A percentile compares a stretch with the other conserved stretches of the same genome.
Conservation (phyloP, 2,888 invertebrate genomes). For the Emmelina monodactyla region DNA sequence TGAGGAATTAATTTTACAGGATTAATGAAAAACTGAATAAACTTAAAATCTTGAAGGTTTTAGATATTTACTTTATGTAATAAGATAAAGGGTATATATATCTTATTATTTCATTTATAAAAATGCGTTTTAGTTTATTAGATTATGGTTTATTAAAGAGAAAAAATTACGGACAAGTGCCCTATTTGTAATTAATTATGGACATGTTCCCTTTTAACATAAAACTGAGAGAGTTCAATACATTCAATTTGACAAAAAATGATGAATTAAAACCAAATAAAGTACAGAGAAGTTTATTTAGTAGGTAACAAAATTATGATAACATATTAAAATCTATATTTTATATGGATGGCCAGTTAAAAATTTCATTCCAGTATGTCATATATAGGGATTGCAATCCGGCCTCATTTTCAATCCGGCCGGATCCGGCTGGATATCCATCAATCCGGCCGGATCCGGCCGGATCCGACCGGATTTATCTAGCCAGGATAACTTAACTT, state of each 20-base stretch:
- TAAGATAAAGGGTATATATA: background rate
- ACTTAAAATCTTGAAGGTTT: background rate
- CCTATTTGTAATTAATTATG: conserved; percentile 10
- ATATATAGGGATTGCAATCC: too few relatives aligned
- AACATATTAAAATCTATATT: too few relatives aligned
- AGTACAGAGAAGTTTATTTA: conserved; percentile 4
- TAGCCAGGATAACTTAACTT: too few relatives aligned
- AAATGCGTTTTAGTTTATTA: background rate
- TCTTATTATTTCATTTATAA: background rate
- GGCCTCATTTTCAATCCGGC: too few relatives aligned
- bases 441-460: too few relatives aligned
- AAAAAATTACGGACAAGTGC: conserved; percentile 9
- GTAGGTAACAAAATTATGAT: conserved; percentile 2
- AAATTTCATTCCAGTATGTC: conserved; percentile 6
- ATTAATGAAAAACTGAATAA: background rate
- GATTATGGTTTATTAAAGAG: conserved; percentile 3
- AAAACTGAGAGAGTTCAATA: too few relatives aligned
- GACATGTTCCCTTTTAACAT: conserved; percentile 6
- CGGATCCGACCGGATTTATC: too few relatives aligned
- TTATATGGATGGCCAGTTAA: background rate
- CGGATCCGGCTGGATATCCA: too few relatives aligned
- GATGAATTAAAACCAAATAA: conserved; percentile 5
- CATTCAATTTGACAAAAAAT: conserved; percentile 4
- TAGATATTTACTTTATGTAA: background rate
- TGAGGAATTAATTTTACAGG: background rate